Percentiles rank a stretch among this genome's conserved stretches.
Conservation (phyloP, 1,140 invertebrate genomes). For the Anastrepha ludens region DNA sequence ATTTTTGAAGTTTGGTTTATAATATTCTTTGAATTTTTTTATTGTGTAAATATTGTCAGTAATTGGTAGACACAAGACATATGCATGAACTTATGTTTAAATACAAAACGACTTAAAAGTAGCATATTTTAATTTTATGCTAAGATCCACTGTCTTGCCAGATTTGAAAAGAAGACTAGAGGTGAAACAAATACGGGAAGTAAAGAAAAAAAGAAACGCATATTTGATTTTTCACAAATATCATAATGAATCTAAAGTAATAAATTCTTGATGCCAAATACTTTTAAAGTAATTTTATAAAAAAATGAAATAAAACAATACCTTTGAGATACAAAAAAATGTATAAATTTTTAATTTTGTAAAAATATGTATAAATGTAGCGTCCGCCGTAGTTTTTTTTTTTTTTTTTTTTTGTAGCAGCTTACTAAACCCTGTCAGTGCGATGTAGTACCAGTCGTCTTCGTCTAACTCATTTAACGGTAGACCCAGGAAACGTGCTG, state of each 20-base stretch:
- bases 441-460: too few species aligned
- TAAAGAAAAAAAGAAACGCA: not conserved
- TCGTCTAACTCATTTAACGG: too few species aligned
- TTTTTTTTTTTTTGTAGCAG: too few species aligned
- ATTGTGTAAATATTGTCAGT: not conserved
- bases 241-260: not conserved
- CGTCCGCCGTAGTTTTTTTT: too few species aligned
- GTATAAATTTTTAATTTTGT: not conserved
- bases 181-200: too few species aligned
- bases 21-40: not conserved
- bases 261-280: not conserved
- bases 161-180: not conserved
- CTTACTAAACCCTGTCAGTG: too few species aligned
- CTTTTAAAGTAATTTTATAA: constrained; percentile 5
- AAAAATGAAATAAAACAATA: constrained; percentile 27
- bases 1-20: not conserved
- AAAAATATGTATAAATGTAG: not conserved
- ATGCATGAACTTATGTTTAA: not conserved
- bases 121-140: not conserved
- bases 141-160: constrained; percentile 23
- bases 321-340: constrained; percentile 30
- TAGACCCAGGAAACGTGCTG: too few species aligned
- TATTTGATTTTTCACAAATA: not conserved
- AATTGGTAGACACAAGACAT: not conserved
- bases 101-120: not conserved